These are phyloP conservation scores for Drosophila ohnishii DNA, from an alignment of 1,140 invertebrate species.

Conservation along the genomic window DNA sequence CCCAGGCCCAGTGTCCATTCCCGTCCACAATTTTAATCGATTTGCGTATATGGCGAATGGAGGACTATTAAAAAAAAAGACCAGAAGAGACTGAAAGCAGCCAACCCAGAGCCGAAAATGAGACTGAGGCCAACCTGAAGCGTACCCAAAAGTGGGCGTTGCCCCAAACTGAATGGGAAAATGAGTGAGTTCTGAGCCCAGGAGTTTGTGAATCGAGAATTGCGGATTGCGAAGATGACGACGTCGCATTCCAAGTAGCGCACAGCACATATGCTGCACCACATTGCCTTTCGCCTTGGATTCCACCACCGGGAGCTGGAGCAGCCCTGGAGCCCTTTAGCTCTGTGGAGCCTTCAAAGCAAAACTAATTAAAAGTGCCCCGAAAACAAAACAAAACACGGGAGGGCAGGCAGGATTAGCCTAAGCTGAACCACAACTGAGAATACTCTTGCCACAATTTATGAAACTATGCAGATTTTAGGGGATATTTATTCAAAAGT, in stretches of 20 bases:
- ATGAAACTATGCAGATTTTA: neutral
- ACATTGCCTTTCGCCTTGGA: constrained; percentile 29
- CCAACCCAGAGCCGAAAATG: constrained; percentile 73
- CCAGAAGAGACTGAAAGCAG: constrained; percentile 34
- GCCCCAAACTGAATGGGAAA: constrained; percentile 81
- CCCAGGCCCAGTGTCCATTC: constrained; percentile 20
- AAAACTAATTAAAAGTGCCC: constrained; percentile 83
- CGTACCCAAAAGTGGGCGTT: constrained; percentile 80
- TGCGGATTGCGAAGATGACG: constrained; percentile 13
- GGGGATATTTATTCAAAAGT: neutral
- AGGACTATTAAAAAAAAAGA: constrained; percentile 72
- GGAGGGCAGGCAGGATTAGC: constrained; percentile 29
- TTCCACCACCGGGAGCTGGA: constrained; percentile 33
- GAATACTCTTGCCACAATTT: constrained; percentile 13
- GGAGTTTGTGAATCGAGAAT: constrained; percentile 25
- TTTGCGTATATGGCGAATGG: constrained; percentile 81
- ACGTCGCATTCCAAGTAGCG: constrained; percentile 77
- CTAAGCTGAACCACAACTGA: constrained; percentile 29
- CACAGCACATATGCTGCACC: constrained; percentile 77
- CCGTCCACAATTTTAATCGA: constrained; percentile 79
- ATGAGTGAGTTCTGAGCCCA: constrained; percentile 73
- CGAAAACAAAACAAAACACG: constrained; percentile 62
- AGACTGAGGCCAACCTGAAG: constrained; percentile 54
- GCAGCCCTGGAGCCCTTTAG: constrained; percentile 19
- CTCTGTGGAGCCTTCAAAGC: constrained; percentile 61